These are phyloP conservation scores for Neodiprion fabricii DNA, from an alignment of 1,140 invertebrate species.

Conservation along the genomic window DNA sequence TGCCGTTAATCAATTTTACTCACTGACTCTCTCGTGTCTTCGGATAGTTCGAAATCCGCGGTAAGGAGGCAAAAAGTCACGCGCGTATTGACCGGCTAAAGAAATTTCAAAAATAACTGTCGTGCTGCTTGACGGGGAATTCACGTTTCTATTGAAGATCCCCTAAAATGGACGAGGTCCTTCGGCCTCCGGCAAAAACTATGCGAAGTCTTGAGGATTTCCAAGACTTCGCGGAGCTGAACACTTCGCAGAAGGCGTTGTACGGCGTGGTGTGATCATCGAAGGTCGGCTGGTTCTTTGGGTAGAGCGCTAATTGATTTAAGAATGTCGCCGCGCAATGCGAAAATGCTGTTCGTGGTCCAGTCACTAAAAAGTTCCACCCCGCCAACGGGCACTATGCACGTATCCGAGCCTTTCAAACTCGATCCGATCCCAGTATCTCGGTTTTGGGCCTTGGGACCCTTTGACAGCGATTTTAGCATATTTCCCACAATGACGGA, in stretches of 20 bases:
- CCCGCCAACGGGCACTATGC: neutral
- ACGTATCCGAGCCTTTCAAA: neutral
- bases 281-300: conserved; percentile 2
- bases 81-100: too few species aligned
- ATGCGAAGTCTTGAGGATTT: neutral
- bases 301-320: neutral
- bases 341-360: neutral
- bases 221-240: neutral
- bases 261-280: neutral
- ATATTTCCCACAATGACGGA: too few species aligned
- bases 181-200: neutral
- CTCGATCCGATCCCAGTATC: neutral
- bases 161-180: neutral
- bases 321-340: conserved; percentile 2
- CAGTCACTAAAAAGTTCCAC: neutral
- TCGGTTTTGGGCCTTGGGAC: too few species aligned
- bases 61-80: too few species aligned
- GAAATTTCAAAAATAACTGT: too few species aligned
- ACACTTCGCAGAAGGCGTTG: neutral
- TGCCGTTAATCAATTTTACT: too few species aligned
- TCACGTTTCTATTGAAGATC: neutral
- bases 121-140: too few species aligned
- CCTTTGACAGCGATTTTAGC: too few species aligned
- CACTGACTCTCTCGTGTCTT: too few species aligned
- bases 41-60: too few species aligned